A percentile compares a stretch with the other conserved stretches of the same genome.
These are phyloP conservation scores for Phrynosoma platyrhinos DNA, from an alignment of 2,113 vertebrate species.

Conservation along the genomic window DNA sequence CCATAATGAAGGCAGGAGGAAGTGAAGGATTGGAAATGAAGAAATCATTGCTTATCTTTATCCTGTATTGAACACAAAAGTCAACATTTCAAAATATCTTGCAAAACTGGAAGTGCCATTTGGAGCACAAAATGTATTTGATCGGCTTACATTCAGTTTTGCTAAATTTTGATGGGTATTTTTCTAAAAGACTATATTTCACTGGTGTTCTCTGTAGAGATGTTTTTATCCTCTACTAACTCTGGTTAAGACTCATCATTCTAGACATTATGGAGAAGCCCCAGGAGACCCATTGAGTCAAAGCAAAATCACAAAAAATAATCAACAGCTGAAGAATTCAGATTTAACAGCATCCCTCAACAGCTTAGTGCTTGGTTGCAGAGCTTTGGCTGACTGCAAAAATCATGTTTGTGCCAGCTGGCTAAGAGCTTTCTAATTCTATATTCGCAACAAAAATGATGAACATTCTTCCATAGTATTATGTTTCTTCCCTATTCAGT, in stretches of 20 bases:
- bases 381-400: conserved; percentile 20
- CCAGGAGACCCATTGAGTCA: conserved; percentile 23
- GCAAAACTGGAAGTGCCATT: conserved; percentile 26
- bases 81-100: conserved; percentile 9
- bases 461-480: neutral
- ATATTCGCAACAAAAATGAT: neutral
- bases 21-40: neutral
- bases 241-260: conserved; percentile 40
- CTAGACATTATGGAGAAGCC: conserved; percentile 27
- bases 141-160: conserved; percentile 10
- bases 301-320: conserved; percentile 28
- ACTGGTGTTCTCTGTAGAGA: conserved; percentile 14
- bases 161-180: conserved; percentile 10
- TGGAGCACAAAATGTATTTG: conserved; percentile 28
- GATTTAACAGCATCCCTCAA: conserved; percentile 31
- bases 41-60: neutral
- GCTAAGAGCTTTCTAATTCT: conserved; percentile 19
- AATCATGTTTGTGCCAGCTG: neutral
- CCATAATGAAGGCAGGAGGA: neutral
- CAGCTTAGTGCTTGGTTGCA: conserved; percentile 20
- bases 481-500: neutral
- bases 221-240: conserved; percentile 30
- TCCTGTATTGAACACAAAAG: neutral
- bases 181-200: conserved; percentile 10
- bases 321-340: conserved; percentile 20